phyloP scores from a whole-genome alignment of 2,797 vertebrate genomes.

The Pampus argenteus region DNA sequence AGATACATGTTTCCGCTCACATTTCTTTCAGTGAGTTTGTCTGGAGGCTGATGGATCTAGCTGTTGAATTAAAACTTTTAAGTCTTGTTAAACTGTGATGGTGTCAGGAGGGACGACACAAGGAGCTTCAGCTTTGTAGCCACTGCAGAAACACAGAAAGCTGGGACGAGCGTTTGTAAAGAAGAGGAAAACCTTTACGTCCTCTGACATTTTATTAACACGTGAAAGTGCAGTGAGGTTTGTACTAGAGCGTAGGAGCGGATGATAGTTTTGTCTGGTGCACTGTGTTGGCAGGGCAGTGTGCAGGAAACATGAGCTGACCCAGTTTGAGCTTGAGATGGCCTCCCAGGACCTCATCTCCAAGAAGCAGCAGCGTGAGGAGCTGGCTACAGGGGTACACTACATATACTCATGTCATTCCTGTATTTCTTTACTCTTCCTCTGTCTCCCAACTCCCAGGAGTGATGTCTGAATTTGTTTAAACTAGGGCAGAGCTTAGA shows the following conservation, averaged over 20 bases:
- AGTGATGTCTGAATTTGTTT: background rate
- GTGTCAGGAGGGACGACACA: too few relatives aligned
- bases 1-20: too few relatives aligned
- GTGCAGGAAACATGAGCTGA: conserved; percentile 95
- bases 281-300: conserved; percentile 85
- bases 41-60: too few relatives aligned
- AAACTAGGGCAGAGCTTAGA: background rate
- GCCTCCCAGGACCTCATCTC: conserved; percentile 91
- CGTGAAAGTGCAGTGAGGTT: background rate
- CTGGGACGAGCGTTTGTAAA: too few relatives aligned
- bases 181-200: too few relatives aligned
- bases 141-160: too few relatives aligned
- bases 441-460: background rate
- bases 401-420: background rate
- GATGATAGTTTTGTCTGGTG: background rate
- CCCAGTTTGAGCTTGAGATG: conserved; percentile 94
- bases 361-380: conserved; percentile 97
- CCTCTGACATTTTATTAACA: too few relatives aligned
- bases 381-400: conserved; percentile 92
- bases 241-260: background rate
- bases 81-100: too few relatives aligned
- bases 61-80: too few relatives aligned
- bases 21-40: too few relatives aligned
- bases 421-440: background rate
- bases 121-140: too few relatives aligned